phyloP scores from a whole-genome alignment of 2,113 vertebrate species.

The Rhombomys opimus region DNA sequence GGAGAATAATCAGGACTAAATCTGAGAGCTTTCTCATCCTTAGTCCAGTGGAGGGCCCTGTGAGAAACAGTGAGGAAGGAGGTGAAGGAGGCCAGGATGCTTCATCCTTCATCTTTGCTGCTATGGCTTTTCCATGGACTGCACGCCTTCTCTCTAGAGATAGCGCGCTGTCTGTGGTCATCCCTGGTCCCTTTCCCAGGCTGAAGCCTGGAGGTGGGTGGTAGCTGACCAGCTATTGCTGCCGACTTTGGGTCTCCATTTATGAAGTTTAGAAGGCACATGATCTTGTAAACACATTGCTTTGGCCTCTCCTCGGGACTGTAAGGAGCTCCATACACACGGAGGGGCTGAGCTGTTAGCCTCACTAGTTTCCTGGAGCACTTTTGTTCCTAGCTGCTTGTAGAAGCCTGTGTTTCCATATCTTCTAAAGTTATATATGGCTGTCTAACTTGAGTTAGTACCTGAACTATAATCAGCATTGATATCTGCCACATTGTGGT shows the following conservation, averaged over 20 bases:
- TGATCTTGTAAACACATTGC: neutral
- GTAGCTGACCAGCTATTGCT: neutral
- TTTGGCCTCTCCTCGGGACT: neutral
- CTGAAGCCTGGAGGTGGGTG: neutral
- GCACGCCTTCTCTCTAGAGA: neutral
- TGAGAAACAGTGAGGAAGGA: neutral
- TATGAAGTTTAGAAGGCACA: neutral
- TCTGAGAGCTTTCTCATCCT: neutral
- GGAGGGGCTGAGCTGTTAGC: neutral
- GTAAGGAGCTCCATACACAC: neutral
- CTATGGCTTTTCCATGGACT: neutral
- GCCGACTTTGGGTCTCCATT: neutral
- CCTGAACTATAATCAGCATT: neutral
- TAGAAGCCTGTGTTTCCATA: neutral
- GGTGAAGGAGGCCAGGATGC: neutral
- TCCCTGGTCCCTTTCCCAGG: neutral
- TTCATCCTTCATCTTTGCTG: neutral
- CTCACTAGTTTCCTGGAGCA: neutral
- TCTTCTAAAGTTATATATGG: neutral
- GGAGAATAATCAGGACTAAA: neutral
- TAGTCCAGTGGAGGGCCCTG: neutral
- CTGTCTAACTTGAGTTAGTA: neutral
- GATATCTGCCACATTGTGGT: neutral
- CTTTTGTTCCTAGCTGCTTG: neutral
- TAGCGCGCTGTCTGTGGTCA: neutral